phyloP scores from a whole-genome alignment of 2,797 vertebrate species.

The Helarctos malayanus region DNA sequence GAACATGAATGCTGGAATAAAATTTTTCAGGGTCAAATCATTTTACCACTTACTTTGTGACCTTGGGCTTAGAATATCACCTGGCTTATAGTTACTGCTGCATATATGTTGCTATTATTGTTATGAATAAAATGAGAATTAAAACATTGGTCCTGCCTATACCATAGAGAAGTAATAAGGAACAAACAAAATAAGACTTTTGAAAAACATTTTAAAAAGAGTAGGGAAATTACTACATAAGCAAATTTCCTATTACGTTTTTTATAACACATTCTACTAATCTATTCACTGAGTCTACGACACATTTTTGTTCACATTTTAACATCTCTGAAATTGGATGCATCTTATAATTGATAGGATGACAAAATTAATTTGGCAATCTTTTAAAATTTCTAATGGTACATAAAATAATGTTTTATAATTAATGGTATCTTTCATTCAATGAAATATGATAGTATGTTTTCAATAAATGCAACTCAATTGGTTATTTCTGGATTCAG shows the following conservation, averaged over 20 bases:
- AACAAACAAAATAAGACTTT: not conserved
- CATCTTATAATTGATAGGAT: not conserved
- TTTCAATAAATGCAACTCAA: constrained; percentile 45
- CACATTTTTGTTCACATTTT: not conserved
- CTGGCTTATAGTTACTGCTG: not conserved
- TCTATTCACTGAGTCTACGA: not conserved
- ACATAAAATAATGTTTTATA: constrained; percentile 43
- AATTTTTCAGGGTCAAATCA: not conserved
- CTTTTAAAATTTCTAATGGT: not conserved
- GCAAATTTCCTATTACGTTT: constrained; percentile 20
- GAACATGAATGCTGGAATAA: not conserved
- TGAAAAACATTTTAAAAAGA: not conserved
- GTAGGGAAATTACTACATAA: not conserved
- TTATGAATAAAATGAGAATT: not conserved
- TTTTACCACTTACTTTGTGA: constrained; percentile 4
- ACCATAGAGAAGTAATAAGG: not conserved
- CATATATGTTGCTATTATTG: not conserved
- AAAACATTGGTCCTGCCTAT: constrained; percentile 18
- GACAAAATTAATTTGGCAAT: not conserved
- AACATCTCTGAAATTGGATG: constrained; percentile 31
- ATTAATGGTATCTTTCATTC: not conserved
- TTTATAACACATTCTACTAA: not conserved
- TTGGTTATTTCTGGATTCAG: constrained; percentile 23
- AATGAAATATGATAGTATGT: not conserved
- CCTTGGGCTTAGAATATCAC: not conserved